Base-by-base conservation (phyloP, 2,113 vertebrate genomes). In the Ageneiosus marmoratus region DNA sequence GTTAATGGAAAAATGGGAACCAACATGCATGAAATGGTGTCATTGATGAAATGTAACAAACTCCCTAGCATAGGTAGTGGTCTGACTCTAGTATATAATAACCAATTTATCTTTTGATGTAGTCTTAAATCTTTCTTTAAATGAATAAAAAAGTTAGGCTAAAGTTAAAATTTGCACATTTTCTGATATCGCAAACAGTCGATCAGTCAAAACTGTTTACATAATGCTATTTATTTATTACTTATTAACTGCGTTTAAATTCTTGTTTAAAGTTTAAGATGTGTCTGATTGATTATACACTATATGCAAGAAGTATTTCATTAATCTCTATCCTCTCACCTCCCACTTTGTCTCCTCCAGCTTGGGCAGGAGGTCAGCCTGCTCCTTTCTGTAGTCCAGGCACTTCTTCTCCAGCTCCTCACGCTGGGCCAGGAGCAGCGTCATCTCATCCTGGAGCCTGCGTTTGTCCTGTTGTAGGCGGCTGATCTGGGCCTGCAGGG, bases 331-430 rank as follows among this genome's bases (percentile, higher is more conserved):
- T 55, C 5, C 10, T 22, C 87, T 87, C 56, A 97, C 96, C 95
- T 97, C 96, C 96, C 96, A 97, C 89, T 96, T 96, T 58, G 96
- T 97, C 90, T 97, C 96, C 88, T 97, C 96, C 37, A 97, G 95
- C 86, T 94, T 94, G 9, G 96, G 96, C 86, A 96, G 94, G 86
- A 96, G 95, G 85, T 97, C 95, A 0, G 95, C 95, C 91, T 97
- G 96, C 87, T 96, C 96, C 88, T 97, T 97, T 89, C 96, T 95
- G 90, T 95, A 97, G 88, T 94, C 94, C 86, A 96, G 89, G 76
- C 96, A 96, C 90, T 96, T 96, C 88, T 96, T 95, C 92, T 96
- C 96, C 32, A 97, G 93, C 82, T 97, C 95, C 84, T 96, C 95
- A 29, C 96, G 93, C 60, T 96, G 95, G 81, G 94, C 91, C 53